These are phyloP conservation scores for Pelagia noctiluca DNA, from an alignment of 30 jellyfish, hydroid and myxozoan genomes.

Conservation along the genomic window DNA sequence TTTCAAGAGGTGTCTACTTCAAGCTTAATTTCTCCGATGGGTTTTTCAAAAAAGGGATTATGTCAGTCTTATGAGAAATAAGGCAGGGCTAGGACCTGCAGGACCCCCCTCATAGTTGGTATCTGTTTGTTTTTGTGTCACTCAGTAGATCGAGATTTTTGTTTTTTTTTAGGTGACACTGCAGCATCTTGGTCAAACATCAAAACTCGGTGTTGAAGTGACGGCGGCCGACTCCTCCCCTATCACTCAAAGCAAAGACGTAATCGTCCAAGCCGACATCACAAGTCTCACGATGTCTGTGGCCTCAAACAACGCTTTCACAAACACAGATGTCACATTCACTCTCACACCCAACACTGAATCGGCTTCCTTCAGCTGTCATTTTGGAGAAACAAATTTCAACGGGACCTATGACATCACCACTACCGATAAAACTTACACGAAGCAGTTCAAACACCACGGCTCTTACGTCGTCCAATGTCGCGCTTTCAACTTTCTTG, in stretches of 20 bases:
- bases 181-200: slow-evolving; percentile 35
- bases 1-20: no score
- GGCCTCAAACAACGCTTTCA: background rate
- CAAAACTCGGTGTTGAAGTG: slow-evolving; percentile 32
- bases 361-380: slow-evolving; percentile 14
- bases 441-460: slow-evolving; percentile 21
- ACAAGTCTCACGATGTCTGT: slow-evolving; percentile 44
- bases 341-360: slow-evolving; percentile 43
- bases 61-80: no score
- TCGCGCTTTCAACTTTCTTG: slow-evolving; percentile 55
- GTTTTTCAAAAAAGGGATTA: no score
- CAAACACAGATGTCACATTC: slow-evolving; percentile 38
- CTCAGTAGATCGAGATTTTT: no score
- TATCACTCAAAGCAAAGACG: background rate
- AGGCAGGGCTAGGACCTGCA: no score
- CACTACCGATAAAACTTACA: slow-evolving; percentile 9
- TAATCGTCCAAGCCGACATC: slow-evolving; percentile 40
- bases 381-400: slow-evolving; percentile 58
- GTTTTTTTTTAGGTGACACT: no score
- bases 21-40: no score
- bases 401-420: slow-evolving; percentile 46
- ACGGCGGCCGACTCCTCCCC: slow-evolving; percentile 58
- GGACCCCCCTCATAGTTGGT: no score
- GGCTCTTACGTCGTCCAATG: slow-evolving; percentile 62
- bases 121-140: no score